phyloP scores from a whole-genome alignment of 1,140 invertebrate species.

The Lepidurus apus region DNA sequence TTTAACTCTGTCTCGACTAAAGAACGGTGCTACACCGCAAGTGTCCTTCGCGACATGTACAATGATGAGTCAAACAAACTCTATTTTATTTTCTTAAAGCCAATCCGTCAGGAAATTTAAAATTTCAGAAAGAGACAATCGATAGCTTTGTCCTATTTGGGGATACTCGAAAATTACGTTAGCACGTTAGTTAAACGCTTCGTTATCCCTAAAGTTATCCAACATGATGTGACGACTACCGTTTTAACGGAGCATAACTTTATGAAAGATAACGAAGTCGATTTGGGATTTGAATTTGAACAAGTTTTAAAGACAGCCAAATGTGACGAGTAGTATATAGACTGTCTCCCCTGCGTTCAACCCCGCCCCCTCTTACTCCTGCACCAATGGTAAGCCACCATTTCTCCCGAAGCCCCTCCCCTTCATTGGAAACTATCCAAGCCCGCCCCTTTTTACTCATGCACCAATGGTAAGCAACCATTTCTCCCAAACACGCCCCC shows the following conservation, averaged over 20 bases:
- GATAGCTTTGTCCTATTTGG: neutral
- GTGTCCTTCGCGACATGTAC: neutral
- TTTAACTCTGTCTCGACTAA: conserved; percentile 6
- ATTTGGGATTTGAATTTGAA: neutral
- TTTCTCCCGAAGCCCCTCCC: no score
- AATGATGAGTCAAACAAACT: neutral
- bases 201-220: neutral
- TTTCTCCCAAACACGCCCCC: no score
- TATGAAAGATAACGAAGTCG: neutral
- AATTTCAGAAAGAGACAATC: neutral
- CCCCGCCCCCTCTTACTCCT: no score
- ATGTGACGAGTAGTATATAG: no score
- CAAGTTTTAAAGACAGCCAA: no score
- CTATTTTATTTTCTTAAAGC: conserved; percentile 7
- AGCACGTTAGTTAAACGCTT: neutral
- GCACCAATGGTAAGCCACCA: no score
- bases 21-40: conserved; percentile 4
- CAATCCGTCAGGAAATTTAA: neutral
- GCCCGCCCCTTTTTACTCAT: no score
- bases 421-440: no score
- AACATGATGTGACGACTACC: neutral
- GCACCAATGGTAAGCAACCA: no score
- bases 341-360: no score
- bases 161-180: neutral
- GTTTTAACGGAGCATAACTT: neutral